A percentile compares a stretch with the other conserved stretches of the same genome.
Conservation (phyloP, 2,888 invertebrate genomes). For the Ditylenchus weischeri region DNA sequence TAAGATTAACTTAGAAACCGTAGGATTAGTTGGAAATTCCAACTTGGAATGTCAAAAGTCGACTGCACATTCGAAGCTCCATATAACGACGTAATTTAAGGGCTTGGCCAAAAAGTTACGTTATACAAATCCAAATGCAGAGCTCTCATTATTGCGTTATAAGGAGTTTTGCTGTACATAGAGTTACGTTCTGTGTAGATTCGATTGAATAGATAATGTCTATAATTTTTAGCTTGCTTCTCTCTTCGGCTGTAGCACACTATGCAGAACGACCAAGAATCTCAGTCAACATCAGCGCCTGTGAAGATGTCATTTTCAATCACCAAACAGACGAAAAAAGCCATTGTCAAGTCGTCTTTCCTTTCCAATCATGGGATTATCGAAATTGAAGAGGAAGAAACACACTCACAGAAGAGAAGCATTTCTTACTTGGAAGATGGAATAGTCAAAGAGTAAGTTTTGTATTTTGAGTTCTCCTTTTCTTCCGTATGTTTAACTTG, state of each 20-base stretch:
- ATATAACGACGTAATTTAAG: too few relatives aligned
- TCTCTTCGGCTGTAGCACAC: neutral
- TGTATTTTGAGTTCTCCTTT: constrained; percentile 15
- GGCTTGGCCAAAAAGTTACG: too few relatives aligned
- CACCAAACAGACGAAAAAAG: neutral
- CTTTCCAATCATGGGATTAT: neutral
- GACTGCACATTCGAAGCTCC: too few relatives aligned
- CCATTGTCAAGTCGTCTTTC: neutral
- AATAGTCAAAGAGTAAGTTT: constrained; percentile 29
- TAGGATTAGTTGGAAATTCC: too few relatives aligned
- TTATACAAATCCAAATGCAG: too few relatives aligned
- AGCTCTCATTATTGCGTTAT: too few relatives aligned
- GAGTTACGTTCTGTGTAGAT: too few relatives aligned
- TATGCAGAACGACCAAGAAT: neutral
- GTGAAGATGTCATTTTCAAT: neutral
- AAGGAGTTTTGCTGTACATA: too few relatives aligned
- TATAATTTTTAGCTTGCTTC: constrained; percentile 8
- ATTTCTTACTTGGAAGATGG: constrained; percentile 33
- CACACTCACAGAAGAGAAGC: constrained; percentile 16
- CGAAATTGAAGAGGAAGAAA: constrained; percentile 25
- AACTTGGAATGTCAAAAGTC: too few relatives aligned
- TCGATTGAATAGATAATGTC: neutral
- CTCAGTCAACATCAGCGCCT: neutral
- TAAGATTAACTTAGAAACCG: too few relatives aligned
- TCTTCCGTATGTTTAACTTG: neutral